A percentile compares a stretch with the other conserved stretches of the same genome.
These are phyloP conservation scores for Chydorus sphaericus DNA, from an alignment of 2,888 invertebrate species.

Conservation along the genomic window DNA sequence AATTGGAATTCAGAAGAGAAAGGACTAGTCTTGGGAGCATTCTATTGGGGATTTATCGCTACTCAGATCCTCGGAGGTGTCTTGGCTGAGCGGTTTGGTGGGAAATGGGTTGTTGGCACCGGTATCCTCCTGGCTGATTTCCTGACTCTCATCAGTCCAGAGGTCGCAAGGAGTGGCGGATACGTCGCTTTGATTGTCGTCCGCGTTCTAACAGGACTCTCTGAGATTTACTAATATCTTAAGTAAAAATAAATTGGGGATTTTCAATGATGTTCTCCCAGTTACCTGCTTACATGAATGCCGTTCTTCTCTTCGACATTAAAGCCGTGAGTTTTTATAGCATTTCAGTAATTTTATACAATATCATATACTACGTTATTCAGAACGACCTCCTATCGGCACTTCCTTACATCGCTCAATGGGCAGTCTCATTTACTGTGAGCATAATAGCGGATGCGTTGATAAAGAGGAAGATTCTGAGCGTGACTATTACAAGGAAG, in stretches of 20 bases:
- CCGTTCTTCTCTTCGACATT: constrained; percentile 53
- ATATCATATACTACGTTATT: no score
- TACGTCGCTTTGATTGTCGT: constrained; percentile 57
- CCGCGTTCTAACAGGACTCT: constrained; percentile 64
- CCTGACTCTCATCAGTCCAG: constrained; percentile 66
- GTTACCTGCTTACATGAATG: constrained; percentile 62
- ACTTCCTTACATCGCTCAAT: constrained; percentile 54
- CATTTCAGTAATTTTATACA: no score
- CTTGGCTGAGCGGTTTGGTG: constrained; percentile 69
- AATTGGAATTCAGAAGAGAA: constrained; percentile 25
- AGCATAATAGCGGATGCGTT: constrained; percentile 54
- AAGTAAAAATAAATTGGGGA: constrained; percentile 47
- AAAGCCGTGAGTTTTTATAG: constrained; percentile 49
- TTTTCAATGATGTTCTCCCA: constrained; percentile 72
- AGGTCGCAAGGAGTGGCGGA: constrained; percentile 50
- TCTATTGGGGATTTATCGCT: constrained; percentile 29
- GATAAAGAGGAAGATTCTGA: no score
- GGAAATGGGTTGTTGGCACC: constrained; percentile 69
- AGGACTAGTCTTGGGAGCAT: constrained; percentile 26
- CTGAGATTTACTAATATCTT: constrained; percentile 51
- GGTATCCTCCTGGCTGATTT: constrained; percentile 67
- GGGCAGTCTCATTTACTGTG: constrained; percentile 50
- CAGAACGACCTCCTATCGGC: constrained; percentile 45
- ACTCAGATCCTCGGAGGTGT: constrained; percentile 30
- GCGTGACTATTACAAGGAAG: no score